phyloP scores from a whole-genome alignment of 2,113 vertebrate genomes.

The Lamprotornis superbus region DNA sequence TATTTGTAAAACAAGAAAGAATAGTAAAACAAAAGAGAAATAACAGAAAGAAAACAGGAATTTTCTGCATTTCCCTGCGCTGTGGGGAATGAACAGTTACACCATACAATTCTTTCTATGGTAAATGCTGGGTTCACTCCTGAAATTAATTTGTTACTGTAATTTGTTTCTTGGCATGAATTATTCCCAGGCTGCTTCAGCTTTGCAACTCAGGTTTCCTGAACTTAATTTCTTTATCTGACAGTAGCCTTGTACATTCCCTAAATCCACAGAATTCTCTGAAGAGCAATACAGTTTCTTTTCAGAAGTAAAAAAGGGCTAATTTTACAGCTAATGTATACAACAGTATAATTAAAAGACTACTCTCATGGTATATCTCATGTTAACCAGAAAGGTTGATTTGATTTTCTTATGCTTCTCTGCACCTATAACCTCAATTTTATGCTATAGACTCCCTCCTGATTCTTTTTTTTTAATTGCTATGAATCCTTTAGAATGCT shows the following conservation, averaged over 20 bases:
- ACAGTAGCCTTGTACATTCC: not conserved
- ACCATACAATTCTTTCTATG: not conserved
- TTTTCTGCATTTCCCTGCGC: not conserved
- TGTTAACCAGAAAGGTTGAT: not conserved
- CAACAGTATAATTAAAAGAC: not conserved
- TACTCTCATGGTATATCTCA: not conserved
- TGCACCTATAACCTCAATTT: not conserved
- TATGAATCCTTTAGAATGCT: not conserved
- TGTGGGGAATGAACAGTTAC: not conserved
- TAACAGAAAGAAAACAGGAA: not conserved
- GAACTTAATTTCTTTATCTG: slow-evolving; percentile 26
- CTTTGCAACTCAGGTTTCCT: not conserved
- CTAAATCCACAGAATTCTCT: not conserved
- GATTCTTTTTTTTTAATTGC: not conserved
- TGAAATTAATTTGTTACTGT: slow-evolving; percentile 33
- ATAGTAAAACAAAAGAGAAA: not conserved
- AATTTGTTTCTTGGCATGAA: slow-evolving; percentile 48
- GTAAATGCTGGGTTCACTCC: not conserved
- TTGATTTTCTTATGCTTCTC: not conserved
- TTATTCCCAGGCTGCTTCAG: not conserved
- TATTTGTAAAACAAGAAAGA: not conserved
- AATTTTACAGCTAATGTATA: not conserved
- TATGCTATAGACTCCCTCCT: not conserved
- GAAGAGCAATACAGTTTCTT: not conserved
- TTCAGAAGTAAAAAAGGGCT: not conserved